Evolutionary conservation across 2,888 invertebrate species (phyloP).

Genomic region (Cremastinae sp.): DNA sequence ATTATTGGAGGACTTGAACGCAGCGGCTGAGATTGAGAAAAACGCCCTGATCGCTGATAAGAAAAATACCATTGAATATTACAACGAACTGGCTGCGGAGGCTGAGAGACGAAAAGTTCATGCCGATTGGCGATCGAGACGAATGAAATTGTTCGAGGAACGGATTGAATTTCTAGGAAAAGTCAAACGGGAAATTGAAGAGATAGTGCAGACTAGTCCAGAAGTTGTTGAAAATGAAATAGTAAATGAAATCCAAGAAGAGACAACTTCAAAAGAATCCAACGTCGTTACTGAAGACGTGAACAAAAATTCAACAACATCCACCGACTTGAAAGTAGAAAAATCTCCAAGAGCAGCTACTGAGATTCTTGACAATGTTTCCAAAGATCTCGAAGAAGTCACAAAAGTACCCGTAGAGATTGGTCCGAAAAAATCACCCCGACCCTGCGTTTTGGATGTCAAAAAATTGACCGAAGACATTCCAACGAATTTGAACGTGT

Average conservation of each 20-base stretch:
- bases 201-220: slow-evolving; percentile 27
- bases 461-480: slow-evolving; percentile 35
- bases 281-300: slow-evolving; percentile 23
- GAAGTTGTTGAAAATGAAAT: slow-evolving; percentile 2
- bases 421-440: slow-evolving; percentile 47
- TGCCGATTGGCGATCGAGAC: slow-evolving; percentile 83
- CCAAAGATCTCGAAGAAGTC: background rate
- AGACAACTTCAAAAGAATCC: background rate
- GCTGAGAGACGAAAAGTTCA: slow-evolving; percentile 83
- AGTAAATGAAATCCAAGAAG: background rate
- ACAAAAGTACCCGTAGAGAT: slow-evolving; percentile 32
- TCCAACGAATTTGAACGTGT: slow-evolving; percentile 58
- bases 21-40: slow-evolving; percentile 69
- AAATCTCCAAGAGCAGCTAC: background rate
- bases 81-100: slow-evolving; percentile 84
- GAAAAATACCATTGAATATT: slow-evolving; percentile 83
- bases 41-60: slow-evolving; percentile 68
- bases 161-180: slow-evolving; percentile 66
- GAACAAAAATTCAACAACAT: slow-evolving; percentile 51
- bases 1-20: slow-evolving; percentile 62
- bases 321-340: background rate
- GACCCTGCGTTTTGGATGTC: slow-evolving; percentile 46
- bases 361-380: background rate
- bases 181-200: slow-evolving; percentile 40
- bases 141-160: slow-evolving; percentile 74